phyloP scores from a whole-genome alignment of 2,797 vertebrate species.

The Cuniculus paca region DNA sequence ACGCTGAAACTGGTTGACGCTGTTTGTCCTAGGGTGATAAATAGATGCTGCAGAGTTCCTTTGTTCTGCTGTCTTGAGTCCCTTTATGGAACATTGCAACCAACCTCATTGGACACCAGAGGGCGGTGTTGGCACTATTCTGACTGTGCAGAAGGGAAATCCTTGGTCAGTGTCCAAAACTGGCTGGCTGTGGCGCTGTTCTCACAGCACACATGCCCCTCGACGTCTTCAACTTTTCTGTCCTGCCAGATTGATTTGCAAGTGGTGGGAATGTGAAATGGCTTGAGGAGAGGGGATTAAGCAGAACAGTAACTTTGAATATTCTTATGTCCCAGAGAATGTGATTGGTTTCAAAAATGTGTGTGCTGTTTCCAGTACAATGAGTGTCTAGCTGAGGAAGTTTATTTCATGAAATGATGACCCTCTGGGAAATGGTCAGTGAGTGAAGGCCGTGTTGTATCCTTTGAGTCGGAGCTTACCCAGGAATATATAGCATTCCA shows the following conservation, averaged over 20 bases:
- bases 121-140: conserved; percentile 77
- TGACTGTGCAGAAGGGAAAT: accelerated
- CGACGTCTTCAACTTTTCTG: neutral
- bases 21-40: neutral
- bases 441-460: neutral
- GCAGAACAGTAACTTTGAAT: neutral
- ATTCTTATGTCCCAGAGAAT: accelerated
- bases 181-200: neutral
- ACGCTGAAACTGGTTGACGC: neutral
- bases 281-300: neutral
- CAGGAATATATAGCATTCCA: neutral
- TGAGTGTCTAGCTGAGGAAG: neutral
- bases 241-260: neutral
- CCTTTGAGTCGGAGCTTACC: conserved; percentile 9
- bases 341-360: neutral
- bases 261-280: neutral
- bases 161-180: neutral
- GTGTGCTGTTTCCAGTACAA: accelerated
- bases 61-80: neutral
- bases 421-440: neutral
- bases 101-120: conserved; percentile 77
- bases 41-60: neutral
- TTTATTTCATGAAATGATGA: conserved; percentile 19
- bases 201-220: neutral
- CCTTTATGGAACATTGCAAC: neutral